Percentiles rank a stretch among this genome's conserved stretches.
Conservation (phyloP, 2,888 invertebrate species). For the Cordilura impudica region DNA sequence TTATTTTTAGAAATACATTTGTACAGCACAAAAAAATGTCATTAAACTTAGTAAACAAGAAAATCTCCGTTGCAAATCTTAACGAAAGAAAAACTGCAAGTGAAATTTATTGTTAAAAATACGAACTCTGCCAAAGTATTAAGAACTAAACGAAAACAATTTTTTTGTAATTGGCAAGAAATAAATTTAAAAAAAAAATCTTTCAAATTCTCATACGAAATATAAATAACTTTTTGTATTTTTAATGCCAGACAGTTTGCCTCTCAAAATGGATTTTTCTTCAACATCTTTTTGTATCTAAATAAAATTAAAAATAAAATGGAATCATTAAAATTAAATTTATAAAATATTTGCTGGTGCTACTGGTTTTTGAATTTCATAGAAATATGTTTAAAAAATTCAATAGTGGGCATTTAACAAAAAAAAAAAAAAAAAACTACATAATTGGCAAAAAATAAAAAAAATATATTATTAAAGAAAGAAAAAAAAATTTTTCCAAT, state of each 20-base stretch:
- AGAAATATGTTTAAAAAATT: conserved; percentile 12
- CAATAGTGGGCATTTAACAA: conserved; percentile 8
- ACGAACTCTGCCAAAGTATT: not conserved
- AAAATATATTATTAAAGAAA: not conserved
- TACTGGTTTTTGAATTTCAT: conserved; percentile 37
- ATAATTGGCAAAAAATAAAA: conserved; percentile 31
- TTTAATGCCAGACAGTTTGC: conserved; percentile 56
- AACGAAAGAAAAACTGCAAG: conserved; percentile 12
- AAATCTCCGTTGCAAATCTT: conserved; percentile 22
- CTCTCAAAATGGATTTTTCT: conserved; percentile 8
- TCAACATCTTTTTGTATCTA: not conserved
- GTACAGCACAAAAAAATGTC: conserved; percentile 39
- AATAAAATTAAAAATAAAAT: conserved; percentile 21
- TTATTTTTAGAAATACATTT: conserved; percentile 32
- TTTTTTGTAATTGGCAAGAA: conserved; percentile 47
- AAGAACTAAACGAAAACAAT: conserved; percentile 3
- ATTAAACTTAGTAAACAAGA: conserved; percentile 43
- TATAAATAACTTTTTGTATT: conserved; percentile 22
- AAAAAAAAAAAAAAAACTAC: too few species aligned
- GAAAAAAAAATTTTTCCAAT: not conserved
- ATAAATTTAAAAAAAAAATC: conserved; percentile 7
- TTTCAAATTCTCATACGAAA: conserved; percentile 4
- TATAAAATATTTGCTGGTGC: conserved; percentile 1
- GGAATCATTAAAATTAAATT: conserved; percentile 13
- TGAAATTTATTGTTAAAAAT: conserved; percentile 36